phyloP scores from a whole-genome alignment of 2,888 invertebrate genomes.

The Sisyra terminalis region DNA sequence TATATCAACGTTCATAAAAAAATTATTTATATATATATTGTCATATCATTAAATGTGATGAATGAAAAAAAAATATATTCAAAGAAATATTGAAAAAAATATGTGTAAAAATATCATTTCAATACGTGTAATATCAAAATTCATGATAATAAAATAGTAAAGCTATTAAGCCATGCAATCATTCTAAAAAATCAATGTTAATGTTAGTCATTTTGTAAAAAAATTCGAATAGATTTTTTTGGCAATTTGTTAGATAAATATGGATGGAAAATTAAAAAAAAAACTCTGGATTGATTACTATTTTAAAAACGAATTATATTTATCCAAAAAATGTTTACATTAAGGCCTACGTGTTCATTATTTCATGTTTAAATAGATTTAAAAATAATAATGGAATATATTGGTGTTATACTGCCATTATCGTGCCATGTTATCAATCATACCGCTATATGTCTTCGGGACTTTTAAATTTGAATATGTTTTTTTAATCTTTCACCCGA shows the following conservation, averaged over 20 bases:
- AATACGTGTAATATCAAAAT: neutral
- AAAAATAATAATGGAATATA: neutral
- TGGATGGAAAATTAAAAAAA: too few relatives aligned
- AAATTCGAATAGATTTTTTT: neutral
- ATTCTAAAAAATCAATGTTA: too few relatives aligned
- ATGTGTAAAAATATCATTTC: neutral
- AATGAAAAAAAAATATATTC: neutral
- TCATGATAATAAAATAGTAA: neutral
- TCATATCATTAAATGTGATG: slow-evolving; percentile 19
- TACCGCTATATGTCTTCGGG: too few relatives aligned
- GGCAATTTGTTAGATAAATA: neutral
- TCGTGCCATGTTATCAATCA: too few relatives aligned
- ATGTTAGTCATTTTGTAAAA: too few relatives aligned
- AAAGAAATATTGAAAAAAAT: neutral
- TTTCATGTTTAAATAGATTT: neutral
- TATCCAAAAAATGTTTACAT: neutral
- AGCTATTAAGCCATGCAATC: neutral
- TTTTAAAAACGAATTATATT: neutral
- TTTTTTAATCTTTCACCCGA: too few relatives aligned
- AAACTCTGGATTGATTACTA: neutral
- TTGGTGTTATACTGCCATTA: slow-evolving; percentile 21
- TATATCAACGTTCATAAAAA: slow-evolving; percentile 22
- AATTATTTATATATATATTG: slow-evolving; percentile 11
- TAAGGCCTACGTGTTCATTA: neutral
- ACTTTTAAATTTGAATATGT: too few relatives aligned